phyloP scores from a whole-genome alignment of 2,113 vertebrate genomes.

The Ginglymostoma cirratum region DNA sequence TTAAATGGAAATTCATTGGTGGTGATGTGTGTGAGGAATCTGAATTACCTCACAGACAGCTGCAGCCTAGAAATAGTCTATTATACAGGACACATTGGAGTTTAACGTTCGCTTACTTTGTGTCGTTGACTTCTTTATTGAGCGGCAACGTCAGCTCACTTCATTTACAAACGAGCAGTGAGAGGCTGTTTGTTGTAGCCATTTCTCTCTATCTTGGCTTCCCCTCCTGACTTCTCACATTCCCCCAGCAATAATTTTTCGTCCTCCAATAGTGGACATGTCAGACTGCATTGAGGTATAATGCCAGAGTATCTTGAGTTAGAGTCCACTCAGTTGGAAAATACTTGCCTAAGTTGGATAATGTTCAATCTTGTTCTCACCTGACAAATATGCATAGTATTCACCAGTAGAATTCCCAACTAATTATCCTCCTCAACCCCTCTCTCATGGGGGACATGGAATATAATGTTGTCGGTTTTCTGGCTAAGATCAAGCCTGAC shows the following conservation, averaged over 20 bases:
- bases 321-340: background rate
- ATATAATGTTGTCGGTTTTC: background rate
- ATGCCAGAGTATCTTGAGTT: background rate
- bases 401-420: background rate
- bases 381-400: background rate
- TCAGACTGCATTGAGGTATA: background rate
- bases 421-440: background rate
- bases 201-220: background rate
- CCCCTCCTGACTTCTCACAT: background rate
- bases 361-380: background rate
- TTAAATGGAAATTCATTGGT: constrained; percentile 77
- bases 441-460: background rate
- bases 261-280: background rate
- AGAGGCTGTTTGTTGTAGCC: background rate
- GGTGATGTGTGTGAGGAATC: constrained; percentile 65
- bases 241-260: background rate
- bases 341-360: background rate
- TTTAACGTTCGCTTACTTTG: constrained; percentile 22
- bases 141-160: background rate
- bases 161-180: background rate
- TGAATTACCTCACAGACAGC: constrained; percentile 56
- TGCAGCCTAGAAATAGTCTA: constrained; percentile 41
- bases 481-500: background rate
- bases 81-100: constrained; percentile 15
- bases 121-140: background rate